A percentile compares a stretch with the other conserved stretches of the same genome.
phyloP scores from a whole-genome alignment of 2,113 vertebrate species.

The Brachyhypopomus gauderio region DNA sequence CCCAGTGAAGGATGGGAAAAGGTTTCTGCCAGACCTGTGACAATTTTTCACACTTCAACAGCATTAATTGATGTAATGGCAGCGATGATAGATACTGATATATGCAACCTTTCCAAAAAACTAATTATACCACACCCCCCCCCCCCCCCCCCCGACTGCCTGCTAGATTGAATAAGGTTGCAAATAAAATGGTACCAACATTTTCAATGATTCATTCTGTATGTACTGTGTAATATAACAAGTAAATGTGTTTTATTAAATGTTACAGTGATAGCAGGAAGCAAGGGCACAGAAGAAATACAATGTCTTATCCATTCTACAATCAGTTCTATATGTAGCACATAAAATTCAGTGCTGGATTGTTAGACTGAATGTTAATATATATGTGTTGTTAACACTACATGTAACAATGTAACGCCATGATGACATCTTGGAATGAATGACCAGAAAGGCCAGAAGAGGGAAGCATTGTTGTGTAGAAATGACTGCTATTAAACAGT shows the following conservation, averaged over 20 bases:
- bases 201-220: background rate
- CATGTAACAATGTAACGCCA: background rate
- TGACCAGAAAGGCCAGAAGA: slow-evolving; percentile 37
- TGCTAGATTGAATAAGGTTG: background rate
- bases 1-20: slow-evolving; percentile 80
- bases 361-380: background rate
- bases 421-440: background rate
- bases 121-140: slow-evolving; percentile 69
- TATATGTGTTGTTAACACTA: background rate
- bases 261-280: background rate
- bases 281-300: background rate
- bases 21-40: slow-evolving; percentile 80
- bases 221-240: background rate
- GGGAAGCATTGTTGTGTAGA: slow-evolving; percentile 59
- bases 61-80: slow-evolving; percentile 95
- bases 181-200: background rate
- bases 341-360: background rate
- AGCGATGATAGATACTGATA: slow-evolving; percentile 94
- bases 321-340: background rate
- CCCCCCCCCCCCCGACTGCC: background rate
- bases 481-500: background rate
- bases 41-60: slow-evolving; percentile 86
- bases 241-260: background rate
- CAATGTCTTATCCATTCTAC: background rate
- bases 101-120: slow-evolving; percentile 80